Evolutionary conservation across 1,140 invertebrate species (phyloP).

Genomic region (Drosophila dunni): DNA sequence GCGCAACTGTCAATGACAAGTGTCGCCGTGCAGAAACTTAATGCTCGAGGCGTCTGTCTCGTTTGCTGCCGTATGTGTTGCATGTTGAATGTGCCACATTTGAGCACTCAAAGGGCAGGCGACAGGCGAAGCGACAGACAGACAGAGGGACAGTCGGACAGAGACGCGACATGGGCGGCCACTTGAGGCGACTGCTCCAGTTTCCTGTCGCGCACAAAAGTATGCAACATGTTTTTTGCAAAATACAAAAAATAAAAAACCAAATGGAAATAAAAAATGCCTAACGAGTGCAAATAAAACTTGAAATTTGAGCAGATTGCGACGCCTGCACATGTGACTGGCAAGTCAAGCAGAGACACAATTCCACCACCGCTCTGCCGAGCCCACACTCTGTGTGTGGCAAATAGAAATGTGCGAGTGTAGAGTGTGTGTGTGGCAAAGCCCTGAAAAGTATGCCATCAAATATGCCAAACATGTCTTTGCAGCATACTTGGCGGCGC

Average conservation of each 20-base stretch:
- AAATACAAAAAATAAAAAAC: constrained; percentile 26
- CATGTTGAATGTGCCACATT: constrained; percentile 56
- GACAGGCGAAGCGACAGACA: constrained; percentile 48
- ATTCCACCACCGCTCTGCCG: not conserved
- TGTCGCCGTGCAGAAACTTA: constrained; percentile 19
- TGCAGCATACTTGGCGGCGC: constrained; percentile 44
- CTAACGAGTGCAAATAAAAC: constrained; percentile 80
- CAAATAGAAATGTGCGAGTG: not conserved
- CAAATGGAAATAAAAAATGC: constrained; percentile 28
- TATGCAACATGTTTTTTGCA: constrained; percentile 71
- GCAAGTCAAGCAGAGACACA: constrained; percentile 18
- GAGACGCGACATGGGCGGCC: constrained; percentile 56
- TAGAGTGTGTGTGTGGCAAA: constrained; percentile 43
- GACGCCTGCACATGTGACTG: constrained; percentile 44
- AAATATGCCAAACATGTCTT: constrained; percentile 80
- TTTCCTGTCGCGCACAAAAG: constrained; percentile 65
- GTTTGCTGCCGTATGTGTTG: not conserved
- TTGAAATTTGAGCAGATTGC: constrained; percentile 53
- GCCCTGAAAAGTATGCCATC: constrained; percentile 77
- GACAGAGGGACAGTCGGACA: constrained; percentile 40
- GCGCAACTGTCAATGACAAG: constrained; percentile 50
- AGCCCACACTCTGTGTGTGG: not conserved
- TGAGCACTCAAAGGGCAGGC: constrained; percentile 77
- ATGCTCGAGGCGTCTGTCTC: constrained; percentile 12
- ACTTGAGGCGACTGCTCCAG: constrained; percentile 72